Percentiles rank a stretch among this genome's conserved stretches.
Evolutionary conservation across 2,113 vertebrate species (phyloP).

Genomic region (Anolis sagrei): DNA sequence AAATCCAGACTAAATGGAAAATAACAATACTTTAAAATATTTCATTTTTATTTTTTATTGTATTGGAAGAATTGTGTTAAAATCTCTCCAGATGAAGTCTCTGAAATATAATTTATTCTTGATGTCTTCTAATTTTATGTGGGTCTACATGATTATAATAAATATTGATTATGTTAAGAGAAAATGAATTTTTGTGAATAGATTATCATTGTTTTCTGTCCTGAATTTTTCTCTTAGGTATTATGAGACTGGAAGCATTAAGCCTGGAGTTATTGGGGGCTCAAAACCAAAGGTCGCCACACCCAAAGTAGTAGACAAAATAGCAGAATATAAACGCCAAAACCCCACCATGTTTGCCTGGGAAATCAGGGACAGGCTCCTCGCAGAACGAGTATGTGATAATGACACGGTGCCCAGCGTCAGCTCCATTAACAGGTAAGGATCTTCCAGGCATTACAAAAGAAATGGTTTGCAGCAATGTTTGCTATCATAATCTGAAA

Average conservation of each 20-base stretch:
- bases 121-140: constrained; percentile 54
- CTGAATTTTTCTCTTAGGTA: constrained; percentile 84
- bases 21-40: not conserved
- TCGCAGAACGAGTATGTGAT: constrained; percentile 97
- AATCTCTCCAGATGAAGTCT: constrained; percentile 64
- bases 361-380: constrained; percentile 97
- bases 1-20: not conserved
- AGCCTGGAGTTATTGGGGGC: constrained; percentile 98
- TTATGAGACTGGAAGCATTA: constrained; percentile 98
- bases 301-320: constrained; percentile 99
- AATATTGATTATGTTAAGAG: constrained; percentile 43
- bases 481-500: rapidly evolving
- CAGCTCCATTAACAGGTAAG: constrained; percentile 99
- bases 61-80: constrained; percentile 28
- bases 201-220: constrained; percentile 44
- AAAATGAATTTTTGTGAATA: constrained; percentile 29
- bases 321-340: constrained; percentile 99
- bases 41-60: not conserved
- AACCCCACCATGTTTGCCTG: constrained; percentile 99
- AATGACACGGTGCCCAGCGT: constrained; percentile 98
- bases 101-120: constrained; percentile 46
- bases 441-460: rapidly evolving
- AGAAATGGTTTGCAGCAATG: rapidly evolving
- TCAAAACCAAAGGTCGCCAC: constrained; percentile 99
- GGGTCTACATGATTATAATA: constrained; percentile 48